Evolutionary conservation across 1,140 invertebrate species (phyloP).

Genomic region (Eriosoma lanigerum): DNA sequence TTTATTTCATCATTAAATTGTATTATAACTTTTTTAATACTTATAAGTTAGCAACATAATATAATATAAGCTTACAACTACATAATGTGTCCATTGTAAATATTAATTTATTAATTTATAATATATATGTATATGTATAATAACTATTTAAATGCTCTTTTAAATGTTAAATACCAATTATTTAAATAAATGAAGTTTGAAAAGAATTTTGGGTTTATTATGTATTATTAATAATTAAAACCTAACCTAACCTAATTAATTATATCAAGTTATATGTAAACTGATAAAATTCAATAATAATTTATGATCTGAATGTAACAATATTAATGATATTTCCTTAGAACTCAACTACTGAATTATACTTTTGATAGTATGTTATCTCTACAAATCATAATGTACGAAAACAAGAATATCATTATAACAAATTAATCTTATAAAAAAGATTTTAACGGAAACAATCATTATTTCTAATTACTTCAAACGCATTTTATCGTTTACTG

Average conservation of each 20-base stretch:
- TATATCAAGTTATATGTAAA: too few relatives aligned
- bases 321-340: too few relatives aligned
- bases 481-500: slow-evolving; percentile 5
- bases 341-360: too few relatives aligned
- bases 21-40: neutral
- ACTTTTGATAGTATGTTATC: too few relatives aligned
- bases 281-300: neutral
- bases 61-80: neutral
- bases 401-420: too few relatives aligned
- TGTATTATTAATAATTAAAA: neutral
- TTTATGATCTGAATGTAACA: neutral
- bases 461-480: slow-evolving; percentile 7
- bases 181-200: slow-evolving; percentile 1
- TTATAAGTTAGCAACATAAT: slow-evolving; percentile 6
- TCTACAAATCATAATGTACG: neutral
- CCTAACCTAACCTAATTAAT: too few relatives aligned
- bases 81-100: slow-evolving; percentile 21
- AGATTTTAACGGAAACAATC: neutral
- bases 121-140: too few relatives aligned
- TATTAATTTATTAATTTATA: slow-evolving; percentile 12
- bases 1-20: neutral
- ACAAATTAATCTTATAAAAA: neutral
- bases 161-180: slow-evolving; percentile 28
- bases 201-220: neutral
- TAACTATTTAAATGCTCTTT: neutral